A percentile compares a stretch with the other conserved stretches of the same genome.
Evolutionary conservation across 2,797 vertebrate genomes (phyloP).

Genomic region (Acridotheres tristis): DNA sequence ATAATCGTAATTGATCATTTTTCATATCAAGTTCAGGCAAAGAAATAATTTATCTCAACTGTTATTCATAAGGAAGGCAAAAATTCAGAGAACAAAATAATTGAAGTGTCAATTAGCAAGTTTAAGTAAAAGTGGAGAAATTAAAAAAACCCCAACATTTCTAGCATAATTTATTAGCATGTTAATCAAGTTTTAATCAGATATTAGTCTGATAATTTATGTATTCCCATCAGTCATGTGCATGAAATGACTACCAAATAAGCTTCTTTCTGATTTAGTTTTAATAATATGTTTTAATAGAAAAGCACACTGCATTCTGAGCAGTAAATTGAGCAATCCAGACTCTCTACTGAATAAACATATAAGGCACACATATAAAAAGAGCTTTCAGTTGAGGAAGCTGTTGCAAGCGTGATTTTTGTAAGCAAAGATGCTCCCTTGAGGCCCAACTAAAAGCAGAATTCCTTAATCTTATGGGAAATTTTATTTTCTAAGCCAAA

Average conservation of each 20-base stretch:
- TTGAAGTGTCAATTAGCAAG: slow-evolving; percentile 69
- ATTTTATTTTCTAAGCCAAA: slow-evolving; percentile 63
- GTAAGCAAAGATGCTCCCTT: slow-evolving; percentile 39
- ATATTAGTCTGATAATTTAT: slow-evolving; percentile 47
- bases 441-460: slow-evolving; percentile 54
- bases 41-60: slow-evolving; percentile 58
- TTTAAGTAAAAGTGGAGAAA: slow-evolving; percentile 61
- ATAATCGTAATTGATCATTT: slow-evolving; percentile 58
- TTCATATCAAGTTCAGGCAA: slow-evolving; percentile 32
- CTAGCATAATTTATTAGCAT: slow-evolving; percentile 68
- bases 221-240: slow-evolving; percentile 48
- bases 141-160: slow-evolving; percentile 43
- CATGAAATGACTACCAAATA: slow-evolving; percentile 52
- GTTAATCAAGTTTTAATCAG: slow-evolving; percentile 67
- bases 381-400: slow-evolving; percentile 56
- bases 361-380: neutral
- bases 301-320: slow-evolving; percentile 28
- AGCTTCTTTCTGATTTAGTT: slow-evolving; percentile 42
- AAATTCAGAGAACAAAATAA: slow-evolving; percentile 57
- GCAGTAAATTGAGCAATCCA: slow-evolving; percentile 48
- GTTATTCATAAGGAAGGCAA: slow-evolving; percentile 52
- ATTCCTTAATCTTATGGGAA: slow-evolving; percentile 49
- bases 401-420: slow-evolving; percentile 29
- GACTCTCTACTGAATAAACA: slow-evolving; percentile 54
- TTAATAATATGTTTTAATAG: slow-evolving; percentile 59